phyloP scores from a whole-genome alignment of 2,797 vertebrate species.

The Peromyscus nudipes region DNA sequence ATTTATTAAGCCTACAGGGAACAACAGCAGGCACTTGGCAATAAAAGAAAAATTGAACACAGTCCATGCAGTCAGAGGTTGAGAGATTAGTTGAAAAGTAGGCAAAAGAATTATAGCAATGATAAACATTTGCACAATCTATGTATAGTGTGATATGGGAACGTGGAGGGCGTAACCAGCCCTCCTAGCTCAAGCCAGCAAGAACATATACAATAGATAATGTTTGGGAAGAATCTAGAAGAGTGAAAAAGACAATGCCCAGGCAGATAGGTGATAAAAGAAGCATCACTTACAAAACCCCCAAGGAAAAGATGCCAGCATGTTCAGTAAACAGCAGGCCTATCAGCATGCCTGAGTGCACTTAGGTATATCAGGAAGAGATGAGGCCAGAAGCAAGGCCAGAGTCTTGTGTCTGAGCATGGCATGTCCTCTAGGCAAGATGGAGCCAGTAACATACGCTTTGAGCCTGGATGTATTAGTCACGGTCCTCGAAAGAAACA shows the following conservation, averaged over 20 bases:
- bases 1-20: constrained; percentile 46
- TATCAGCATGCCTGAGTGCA: rapidly evolving
- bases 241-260: not conserved
- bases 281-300: not conserved
- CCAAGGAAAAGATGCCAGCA: not conserved
- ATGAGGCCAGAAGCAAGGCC: not conserved
- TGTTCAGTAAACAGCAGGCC: not conserved
- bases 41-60: constrained; percentile 43
- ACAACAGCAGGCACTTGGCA: not conserved
- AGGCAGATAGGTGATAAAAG: not conserved
- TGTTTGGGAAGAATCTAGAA: not conserved
- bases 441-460: not conserved
- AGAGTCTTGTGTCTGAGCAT: not conserved
- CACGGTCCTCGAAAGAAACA: constrained; percentile 3
- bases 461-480: not conserved
- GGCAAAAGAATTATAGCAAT: not conserved
- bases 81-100: not conserved
- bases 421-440: not conserved
- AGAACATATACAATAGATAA: not conserved
- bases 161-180: not conserved
- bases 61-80: not conserved
- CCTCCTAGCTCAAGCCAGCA: not conserved
- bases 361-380: not conserved
- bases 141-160: not conserved
- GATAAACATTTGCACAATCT: not conserved